Percentiles rank a stretch among this genome's conserved stretches.
Evolutionary conservation across 2,888 invertebrate species (phyloP).

Genomic region (Dusona sp.): DNA sequence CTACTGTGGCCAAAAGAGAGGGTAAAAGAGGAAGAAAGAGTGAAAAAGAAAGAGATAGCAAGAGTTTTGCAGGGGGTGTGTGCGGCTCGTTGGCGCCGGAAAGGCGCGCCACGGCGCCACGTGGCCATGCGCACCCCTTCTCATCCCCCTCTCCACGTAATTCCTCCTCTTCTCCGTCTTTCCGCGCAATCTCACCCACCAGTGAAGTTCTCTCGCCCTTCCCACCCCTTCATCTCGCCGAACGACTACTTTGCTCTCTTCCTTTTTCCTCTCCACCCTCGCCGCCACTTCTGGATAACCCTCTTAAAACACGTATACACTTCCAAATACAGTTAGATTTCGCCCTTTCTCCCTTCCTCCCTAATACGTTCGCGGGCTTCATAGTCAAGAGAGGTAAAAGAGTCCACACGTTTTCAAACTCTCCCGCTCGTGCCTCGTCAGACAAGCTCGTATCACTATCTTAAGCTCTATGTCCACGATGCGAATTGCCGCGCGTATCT

Average conservation of each 20-base stretch:
- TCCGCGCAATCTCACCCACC: constrained; percentile 68
- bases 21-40: constrained; percentile 48
- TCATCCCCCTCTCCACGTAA: constrained; percentile 55
- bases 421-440: constrained; percentile 7
- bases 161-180: constrained; percentile 49
- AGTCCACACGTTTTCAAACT: constrained; percentile 51
- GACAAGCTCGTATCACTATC: constrained; percentile 52
- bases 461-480: constrained; percentile 50
- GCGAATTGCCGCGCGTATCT: constrained; percentile 65
- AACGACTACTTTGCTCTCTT: constrained; percentile 61
- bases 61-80: constrained; percentile 68
- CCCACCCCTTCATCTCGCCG: constrained; percentile 28
- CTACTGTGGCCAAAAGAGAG: constrained; percentile 15
- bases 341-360: constrained; percentile 45
- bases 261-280: constrained; percentile 66
- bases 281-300: constrained; percentile 59
- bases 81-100: constrained; percentile 82
- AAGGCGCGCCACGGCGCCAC: constrained; percentile 84
- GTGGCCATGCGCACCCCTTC: constrained; percentile 80
- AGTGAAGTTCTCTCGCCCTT: constrained; percentile 64
- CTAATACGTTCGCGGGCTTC: constrained; percentile 25
- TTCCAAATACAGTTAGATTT: constrained; percentile 28
- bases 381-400: constrained; percentile 19
- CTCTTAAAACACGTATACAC: constrained; percentile 39
- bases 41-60: constrained; percentile 59